phyloP scores from a whole-genome alignment of 2,888 invertebrate species.

The Melangyna quadrimaculata region DNA sequence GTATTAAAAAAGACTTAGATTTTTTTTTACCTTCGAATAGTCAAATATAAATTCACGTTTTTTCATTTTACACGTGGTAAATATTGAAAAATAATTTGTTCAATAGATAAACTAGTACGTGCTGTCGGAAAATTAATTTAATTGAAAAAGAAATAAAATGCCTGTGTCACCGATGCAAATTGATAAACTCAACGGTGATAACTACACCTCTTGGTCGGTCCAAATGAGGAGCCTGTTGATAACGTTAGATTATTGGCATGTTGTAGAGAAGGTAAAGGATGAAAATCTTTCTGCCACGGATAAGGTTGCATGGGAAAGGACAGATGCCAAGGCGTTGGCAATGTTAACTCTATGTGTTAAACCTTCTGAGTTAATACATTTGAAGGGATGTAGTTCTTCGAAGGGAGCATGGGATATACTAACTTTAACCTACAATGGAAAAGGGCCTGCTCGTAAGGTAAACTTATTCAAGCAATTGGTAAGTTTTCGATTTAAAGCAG shows the following conservation, averaged over 20 bases:
- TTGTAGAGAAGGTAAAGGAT: constrained; percentile 1
- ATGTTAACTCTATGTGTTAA: constrained; percentile 38
- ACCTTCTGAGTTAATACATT: constrained; percentile 45
- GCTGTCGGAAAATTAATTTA: neutral
- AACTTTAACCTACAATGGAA: constrained; percentile 27
- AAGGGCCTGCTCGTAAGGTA: constrained; percentile 49
- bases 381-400: constrained; percentile 42
- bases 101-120: neutral
- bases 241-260: constrained; percentile 9
- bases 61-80: too few relatives aligned
- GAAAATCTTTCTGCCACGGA: constrained; percentile 4
- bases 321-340: constrained; percentile 16
- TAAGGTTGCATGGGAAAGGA: neutral
- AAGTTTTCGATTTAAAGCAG: constrained; percentile 26
- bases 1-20: too few relatives aligned
- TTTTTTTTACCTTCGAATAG: too few relatives aligned
- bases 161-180: neutral
- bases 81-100: neutral
- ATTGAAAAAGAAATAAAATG: constrained; percentile 9
- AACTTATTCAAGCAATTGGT: constrained; percentile 42
- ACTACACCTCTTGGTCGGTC: constrained; percentile 30
- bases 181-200: constrained; percentile 8
- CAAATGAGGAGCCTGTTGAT: constrained; percentile 24
- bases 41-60: too few relatives aligned
- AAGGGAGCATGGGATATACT: constrained; percentile 44